Evolutionary conservation across 2,797 vertebrate species (phyloP).

Genomic region (Ptychadena robeensis): DNA sequence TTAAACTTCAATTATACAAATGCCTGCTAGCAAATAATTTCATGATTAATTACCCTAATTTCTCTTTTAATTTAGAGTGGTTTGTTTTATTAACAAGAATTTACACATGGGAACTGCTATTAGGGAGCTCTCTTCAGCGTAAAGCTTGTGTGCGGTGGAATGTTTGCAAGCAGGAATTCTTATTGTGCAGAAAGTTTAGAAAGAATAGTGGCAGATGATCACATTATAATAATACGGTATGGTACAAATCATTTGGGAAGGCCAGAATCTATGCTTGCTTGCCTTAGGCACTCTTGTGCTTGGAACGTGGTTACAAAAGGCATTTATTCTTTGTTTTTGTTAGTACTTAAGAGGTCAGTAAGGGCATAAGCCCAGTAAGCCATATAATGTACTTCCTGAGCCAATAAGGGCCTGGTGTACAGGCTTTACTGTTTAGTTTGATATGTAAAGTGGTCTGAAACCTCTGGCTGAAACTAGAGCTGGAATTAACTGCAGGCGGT

Average conservation of each 20-base stretch:
- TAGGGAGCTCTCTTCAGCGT: constrained; percentile 36
- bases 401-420: background rate
- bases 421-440: background rate
- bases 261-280: background rate
- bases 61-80: constrained; percentile 56
- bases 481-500: background rate
- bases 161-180: constrained; percentile 32
- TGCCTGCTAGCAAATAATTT: constrained; percentile 60
- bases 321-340: constrained; percentile 24
- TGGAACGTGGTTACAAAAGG: background rate
- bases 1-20: constrained; percentile 59
- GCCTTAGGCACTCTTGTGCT: background rate
- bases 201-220: background rate
- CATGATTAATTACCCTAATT: constrained; percentile 60
- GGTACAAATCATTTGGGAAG: background rate
- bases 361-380: constrained; percentile 11
- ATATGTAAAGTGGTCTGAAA: background rate
- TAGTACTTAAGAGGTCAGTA: constrained; percentile 17
- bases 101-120: constrained; percentile 50
- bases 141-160: constrained; percentile 28
- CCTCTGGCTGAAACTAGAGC: background rate
- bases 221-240: constrained; percentile 8
- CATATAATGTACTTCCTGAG: constrained; percentile 22
- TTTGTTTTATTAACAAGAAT: constrained; percentile 59
- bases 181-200: constrained; percentile 2